These are phyloP conservation scores for Phenacoccus solenopsis DNA, from an alignment of 1,140 invertebrate species.

Conservation along the genomic window DNA sequence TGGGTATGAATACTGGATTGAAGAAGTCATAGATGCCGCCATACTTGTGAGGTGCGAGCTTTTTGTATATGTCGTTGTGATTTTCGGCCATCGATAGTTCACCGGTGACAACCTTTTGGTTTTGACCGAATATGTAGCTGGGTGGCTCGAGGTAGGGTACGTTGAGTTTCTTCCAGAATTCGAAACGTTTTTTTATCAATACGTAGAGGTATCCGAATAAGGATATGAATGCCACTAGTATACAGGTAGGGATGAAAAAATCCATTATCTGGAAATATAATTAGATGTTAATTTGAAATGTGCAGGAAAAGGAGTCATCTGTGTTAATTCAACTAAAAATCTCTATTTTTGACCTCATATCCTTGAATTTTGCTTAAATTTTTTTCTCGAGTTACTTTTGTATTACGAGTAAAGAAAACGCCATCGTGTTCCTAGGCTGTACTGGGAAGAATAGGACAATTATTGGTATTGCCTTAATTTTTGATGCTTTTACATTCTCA, in stretches of 20 bases:
- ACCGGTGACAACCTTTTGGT: conserved; percentile 32
- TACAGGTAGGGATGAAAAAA: neutral
- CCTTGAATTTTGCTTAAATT: too few relatives aligned
- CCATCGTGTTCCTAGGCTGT: too few relatives aligned
- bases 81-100: conserved; percentile 26
- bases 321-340: too few relatives aligned
- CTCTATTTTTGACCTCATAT: too few relatives aligned
- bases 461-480: too few relatives aligned
- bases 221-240: neutral
- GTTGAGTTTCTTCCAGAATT: conserved; percentile 32
- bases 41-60: conserved; percentile 19
- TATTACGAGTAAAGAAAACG: too few relatives aligned
- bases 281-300: too few relatives aligned
- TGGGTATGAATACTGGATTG: conserved; percentile 37
- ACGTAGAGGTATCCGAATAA: neutral
- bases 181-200: conserved; percentile 22
- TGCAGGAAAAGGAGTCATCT: too few relatives aligned
- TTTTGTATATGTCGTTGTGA: conserved; percentile 22
- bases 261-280: too few relatives aligned
- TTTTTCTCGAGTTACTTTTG: too few relatives aligned
- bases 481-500: too few relatives aligned
- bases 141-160: conserved; percentile 32
- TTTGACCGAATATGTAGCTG: conserved; percentile 37
- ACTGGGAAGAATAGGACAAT: too few relatives aligned
- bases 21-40: conserved; percentile 34